Evolutionary conservation across 2,797 vertebrate genomes (phyloP).

Genomic region (Pangasius larnaudii): DNA sequence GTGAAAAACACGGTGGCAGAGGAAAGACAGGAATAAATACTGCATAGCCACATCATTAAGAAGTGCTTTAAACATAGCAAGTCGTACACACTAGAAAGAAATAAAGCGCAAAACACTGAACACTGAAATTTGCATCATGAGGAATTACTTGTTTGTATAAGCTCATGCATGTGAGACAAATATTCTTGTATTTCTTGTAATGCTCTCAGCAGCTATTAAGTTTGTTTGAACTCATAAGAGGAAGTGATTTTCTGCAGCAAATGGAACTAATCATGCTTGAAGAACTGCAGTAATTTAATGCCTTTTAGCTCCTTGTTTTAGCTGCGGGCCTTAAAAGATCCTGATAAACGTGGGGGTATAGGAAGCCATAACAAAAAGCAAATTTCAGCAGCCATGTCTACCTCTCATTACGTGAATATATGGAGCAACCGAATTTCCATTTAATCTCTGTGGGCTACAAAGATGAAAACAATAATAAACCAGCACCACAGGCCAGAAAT

Average conservation of each 20-base stretch:
- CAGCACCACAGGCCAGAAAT: constrained; percentile 31
- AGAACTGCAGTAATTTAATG: constrained; percentile 46
- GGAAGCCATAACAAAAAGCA: constrained; percentile 18
- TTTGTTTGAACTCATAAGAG: constrained; percentile 35
- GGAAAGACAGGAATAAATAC: constrained; percentile 3
- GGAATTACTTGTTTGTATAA: constrained; percentile 44
- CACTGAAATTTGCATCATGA: constrained; percentile 23
- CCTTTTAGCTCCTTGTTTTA: constrained; percentile 39
- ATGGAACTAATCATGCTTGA: constrained; percentile 49
- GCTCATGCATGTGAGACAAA: constrained; percentile 40
- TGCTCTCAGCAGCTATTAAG: constrained; percentile 38
- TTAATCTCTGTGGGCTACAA: constrained; percentile 33
- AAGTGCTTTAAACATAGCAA: background rate
- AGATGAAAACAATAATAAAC: constrained; percentile 51
- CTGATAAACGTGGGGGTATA: background rate
- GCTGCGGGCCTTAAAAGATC: constrained; percentile 31
- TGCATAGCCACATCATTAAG: background rate
- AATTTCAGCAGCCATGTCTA: constrained; percentile 23
- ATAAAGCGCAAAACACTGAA: background rate
- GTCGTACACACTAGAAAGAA: background rate
- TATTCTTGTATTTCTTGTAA: constrained; percentile 44
- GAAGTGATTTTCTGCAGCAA: constrained; percentile 39
- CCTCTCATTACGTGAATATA: constrained; percentile 34
- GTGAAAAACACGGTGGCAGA: background rate
- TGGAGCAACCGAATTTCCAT: constrained; percentile 17